These are phyloP conservation scores for Plecturocebus donacophilus DNA, from an alignment of 2,113 vertebrate genomes.

Conservation along the genomic window DNA sequence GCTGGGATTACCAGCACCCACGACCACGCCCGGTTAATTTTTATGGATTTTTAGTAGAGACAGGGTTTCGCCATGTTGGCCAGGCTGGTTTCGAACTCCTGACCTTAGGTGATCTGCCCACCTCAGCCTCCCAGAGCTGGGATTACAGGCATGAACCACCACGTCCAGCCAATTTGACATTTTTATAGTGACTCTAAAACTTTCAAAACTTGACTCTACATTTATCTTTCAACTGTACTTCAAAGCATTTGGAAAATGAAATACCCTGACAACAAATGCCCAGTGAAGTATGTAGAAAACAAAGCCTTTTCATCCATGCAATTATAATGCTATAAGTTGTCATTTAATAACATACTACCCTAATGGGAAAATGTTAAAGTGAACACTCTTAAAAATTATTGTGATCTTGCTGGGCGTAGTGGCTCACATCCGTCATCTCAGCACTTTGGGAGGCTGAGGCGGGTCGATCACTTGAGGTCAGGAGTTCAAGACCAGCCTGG, in stretches of 20 bases:
- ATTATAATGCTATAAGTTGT: background rate
- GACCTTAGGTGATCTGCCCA: no score
- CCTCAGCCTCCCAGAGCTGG: no score
- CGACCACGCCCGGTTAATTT: no score
- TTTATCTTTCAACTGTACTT: constrained; percentile 26
- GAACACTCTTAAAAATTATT: background rate
- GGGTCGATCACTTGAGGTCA: background rate
- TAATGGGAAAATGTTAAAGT: background rate
- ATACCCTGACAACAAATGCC: constrained; percentile 7
- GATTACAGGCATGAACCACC: no score
- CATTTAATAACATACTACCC: background rate
- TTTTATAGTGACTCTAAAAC: background rate
- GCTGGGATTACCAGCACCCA: no score
- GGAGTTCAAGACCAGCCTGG: background rate
- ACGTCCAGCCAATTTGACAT: background rate
- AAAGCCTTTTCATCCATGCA: constrained; percentile 16
- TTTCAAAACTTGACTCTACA: background rate
- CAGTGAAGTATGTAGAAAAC: constrained; percentile 44
- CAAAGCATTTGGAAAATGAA: constrained; percentile 54
- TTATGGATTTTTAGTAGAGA: no score
- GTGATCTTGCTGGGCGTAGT: background rate
- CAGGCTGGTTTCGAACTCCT: no score
- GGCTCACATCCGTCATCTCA: no score
- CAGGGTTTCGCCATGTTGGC: no score
- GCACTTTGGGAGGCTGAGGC: no score